Evolutionary conservation across 2,888 invertebrate genomes (phyloP).

Genomic region (Osmoderma eremita): DNA sequence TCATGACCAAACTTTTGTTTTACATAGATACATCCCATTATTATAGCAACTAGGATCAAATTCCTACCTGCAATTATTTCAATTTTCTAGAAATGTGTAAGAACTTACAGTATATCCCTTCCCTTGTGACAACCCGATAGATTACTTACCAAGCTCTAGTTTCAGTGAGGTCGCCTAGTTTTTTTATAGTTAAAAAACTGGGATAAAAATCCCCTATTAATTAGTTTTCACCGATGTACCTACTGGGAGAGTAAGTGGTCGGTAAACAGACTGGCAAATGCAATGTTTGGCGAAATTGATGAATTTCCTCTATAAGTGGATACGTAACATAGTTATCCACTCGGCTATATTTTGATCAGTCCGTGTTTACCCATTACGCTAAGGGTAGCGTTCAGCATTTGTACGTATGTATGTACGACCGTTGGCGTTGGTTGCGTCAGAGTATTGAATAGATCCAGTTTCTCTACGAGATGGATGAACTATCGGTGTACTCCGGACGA

Average conservation of each 20-base stretch:
- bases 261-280: constrained; percentile 56
- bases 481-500: too few relatives aligned
- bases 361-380: constrained; percentile 47
- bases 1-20: too few relatives aligned
- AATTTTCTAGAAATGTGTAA: too few relatives aligned
- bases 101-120: too few relatives aligned
- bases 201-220: constrained; percentile 37
- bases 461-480: too few relatives aligned
- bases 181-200: constrained; percentile 31
- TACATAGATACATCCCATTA: too few relatives aligned
- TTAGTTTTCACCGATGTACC: constrained; percentile 42
- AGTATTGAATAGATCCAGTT: too few relatives aligned
- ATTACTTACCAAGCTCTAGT: background rate
- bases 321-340: constrained; percentile 54
- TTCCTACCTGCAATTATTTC: too few relatives aligned
- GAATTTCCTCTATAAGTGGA: constrained; percentile 51
- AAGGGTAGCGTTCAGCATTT: background rate
- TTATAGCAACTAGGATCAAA: too few relatives aligned
- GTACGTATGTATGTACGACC: background rate
- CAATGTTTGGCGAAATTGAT: constrained; percentile 55
- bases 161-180: background rate
- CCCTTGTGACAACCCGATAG: too few relatives aligned
- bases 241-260: constrained; percentile 49
- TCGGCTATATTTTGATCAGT: constrained; percentile 51
- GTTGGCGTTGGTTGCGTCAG: too few relatives aligned